Evolutionary conservation across 2,888 invertebrate genomes (phyloP).

Genomic region (Ligdia adustata): DNA sequence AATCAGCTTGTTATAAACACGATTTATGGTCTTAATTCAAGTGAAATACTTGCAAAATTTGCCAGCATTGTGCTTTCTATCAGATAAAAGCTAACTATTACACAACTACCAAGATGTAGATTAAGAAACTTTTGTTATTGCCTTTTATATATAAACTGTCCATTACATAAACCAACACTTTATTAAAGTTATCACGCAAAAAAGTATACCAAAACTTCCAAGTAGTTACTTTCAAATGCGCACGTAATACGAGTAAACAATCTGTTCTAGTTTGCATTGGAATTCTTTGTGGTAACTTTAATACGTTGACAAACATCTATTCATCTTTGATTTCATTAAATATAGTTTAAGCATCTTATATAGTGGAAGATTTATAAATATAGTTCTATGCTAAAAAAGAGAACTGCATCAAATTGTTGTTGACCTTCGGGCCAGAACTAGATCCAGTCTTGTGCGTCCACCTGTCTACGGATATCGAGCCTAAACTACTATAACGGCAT

Average conservation of each 20-base stretch:
- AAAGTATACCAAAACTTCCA: conserved; percentile 38
- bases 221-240: conserved; percentile 46
- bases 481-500: conserved; percentile 38
- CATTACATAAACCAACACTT: conserved; percentile 48
- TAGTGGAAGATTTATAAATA: conserved; percentile 15
- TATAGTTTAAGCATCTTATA: too few species aligned
- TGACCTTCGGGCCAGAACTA: conserved; percentile 20
- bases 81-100: conserved; percentile 66
- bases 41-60: conserved; percentile 44
- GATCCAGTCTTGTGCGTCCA: conserved; percentile 20
- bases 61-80: conserved; percentile 69
- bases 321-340: too few species aligned
- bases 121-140: conserved; percentile 52
- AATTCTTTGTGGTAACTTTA: conserved; percentile 15
- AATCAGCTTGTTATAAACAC: too few species aligned
- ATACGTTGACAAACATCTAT: conserved; percentile 17
- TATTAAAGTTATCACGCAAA: conserved; percentile 43
- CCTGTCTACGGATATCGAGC: conserved; percentile 26
- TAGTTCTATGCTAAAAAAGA: conserved; percentile 14
- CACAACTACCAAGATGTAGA: conserved; percentile 57
- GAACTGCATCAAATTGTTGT: conserved; percentile 14
- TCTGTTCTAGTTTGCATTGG: conserved; percentile 20
- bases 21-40: too few species aligned
- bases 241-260: conserved; percentile 25
- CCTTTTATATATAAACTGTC: conserved; percentile 45